phyloP scores from a whole-genome alignment of 2,797 vertebrate genomes.

The Tympanoctomys barrerae region DNA sequence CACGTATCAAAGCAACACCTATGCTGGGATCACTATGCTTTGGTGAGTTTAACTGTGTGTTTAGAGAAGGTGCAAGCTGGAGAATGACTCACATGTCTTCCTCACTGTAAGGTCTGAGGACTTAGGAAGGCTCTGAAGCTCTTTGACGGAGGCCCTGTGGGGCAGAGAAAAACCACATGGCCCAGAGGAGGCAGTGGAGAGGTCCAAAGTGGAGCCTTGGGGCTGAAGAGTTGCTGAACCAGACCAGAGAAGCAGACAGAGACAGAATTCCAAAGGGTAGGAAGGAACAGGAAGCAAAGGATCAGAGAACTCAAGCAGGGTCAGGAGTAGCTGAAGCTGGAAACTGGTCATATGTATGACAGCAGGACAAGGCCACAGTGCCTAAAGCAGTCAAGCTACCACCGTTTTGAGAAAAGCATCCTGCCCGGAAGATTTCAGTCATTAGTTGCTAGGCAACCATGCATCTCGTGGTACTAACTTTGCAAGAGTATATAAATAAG shows the following conservation, averaged over 20 bases:
- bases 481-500: too few relatives aligned
- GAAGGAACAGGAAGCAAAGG: background rate
- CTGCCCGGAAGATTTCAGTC: too few relatives aligned
- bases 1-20: background rate
- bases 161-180: background rate
- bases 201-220: background rate
- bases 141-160: background rate
- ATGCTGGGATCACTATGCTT: background rate
- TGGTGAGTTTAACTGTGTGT: background rate
- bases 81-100: background rate
- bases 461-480: too few relatives aligned
- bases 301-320: background rate
- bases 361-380: too few relatives aligned
- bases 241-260: background rate
- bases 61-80: background rate
- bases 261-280: background rate
- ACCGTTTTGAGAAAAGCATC: too few relatives aligned
- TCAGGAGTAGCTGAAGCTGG: too few relatives aligned
- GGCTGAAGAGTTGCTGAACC: background rate
- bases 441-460: too few relatives aligned
- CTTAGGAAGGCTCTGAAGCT: background rate
- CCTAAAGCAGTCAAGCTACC: too few relatives aligned
- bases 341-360: too few relatives aligned
- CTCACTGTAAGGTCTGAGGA: background rate
- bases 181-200: background rate